Percentiles rank a stretch among this genome's conserved stretches.
Conservation (phyloP, 2,797 vertebrate species). For the Moxostoma hubbsi region DNA sequence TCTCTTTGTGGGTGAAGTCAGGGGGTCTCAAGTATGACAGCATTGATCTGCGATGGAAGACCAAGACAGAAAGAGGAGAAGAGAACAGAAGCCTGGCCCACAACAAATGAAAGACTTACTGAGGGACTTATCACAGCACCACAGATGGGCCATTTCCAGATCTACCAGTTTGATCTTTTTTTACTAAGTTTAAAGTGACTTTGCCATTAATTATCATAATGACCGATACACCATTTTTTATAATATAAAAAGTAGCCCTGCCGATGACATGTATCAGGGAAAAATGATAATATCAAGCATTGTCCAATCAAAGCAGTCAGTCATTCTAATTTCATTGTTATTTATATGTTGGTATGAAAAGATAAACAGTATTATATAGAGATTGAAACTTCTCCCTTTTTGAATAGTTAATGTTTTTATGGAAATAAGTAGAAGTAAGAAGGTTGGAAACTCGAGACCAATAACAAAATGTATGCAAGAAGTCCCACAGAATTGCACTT, state of each 20-base stretch:
- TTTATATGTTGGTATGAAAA: no score
- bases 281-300: not conserved
- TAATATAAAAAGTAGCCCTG: not conserved
- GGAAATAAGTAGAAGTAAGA: slow-evolving; percentile 22
- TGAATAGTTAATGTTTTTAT: slow-evolving; percentile 25
- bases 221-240: not conserved
- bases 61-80: slow-evolving; percentile 62
- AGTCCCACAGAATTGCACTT: slow-evolving; percentile 29
- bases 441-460: slow-evolving; percentile 21
- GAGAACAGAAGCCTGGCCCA: slow-evolving; percentile 69
- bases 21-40: slow-evolving; percentile 72
- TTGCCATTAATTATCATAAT: slow-evolving; percentile 32
- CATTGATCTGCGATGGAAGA: slow-evolving; percentile 73
- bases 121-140: slow-evolving; percentile 31
- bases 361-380: not conserved
- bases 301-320: not conserved
- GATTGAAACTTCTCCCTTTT: not conserved
- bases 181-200: no score
- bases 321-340: no score
- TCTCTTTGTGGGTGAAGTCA: slow-evolving; percentile 76
- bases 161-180: slow-evolving; percentile 28
- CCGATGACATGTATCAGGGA: not conserved
- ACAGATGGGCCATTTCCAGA: slow-evolving; percentile 43
- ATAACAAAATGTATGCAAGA: not conserved
- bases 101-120: slow-evolving; percentile 48